Conservation (phyloP, 2,797 vertebrate species). For the Microtus californicus region DNA sequence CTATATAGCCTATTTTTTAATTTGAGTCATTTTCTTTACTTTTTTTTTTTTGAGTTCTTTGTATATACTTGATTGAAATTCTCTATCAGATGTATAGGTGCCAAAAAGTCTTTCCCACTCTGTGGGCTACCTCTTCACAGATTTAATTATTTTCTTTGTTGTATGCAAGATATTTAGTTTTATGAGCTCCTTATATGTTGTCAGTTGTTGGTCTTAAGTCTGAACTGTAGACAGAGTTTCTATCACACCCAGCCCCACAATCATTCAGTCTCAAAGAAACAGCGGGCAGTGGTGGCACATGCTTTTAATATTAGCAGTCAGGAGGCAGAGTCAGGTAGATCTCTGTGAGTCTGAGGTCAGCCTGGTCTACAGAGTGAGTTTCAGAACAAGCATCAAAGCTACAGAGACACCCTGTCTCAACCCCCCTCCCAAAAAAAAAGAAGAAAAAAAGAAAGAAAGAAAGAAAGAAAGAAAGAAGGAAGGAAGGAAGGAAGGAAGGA, state of each 20-base stretch:
- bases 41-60: neutral
- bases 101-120: neutral
- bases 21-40: neutral
- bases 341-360: no score
- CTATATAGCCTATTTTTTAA: no score
- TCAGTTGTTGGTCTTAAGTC: neutral
- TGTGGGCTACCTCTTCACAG: neutral
- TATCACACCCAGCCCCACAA: no score
- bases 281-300: no score
- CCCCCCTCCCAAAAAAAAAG: no score
- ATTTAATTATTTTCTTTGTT: neutral
- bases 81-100: neutral
- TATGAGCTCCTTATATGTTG: neutral
- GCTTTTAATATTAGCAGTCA: no score
- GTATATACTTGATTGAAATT: neutral
- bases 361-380: no score
- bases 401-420: no score
- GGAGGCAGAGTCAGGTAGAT: no score
- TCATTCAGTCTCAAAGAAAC: no score
- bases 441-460: no score
- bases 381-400: no score
- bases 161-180: neutral
- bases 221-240: neutral
- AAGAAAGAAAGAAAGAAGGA: accelerated
- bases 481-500: accelerated